Evolutionary conservation across 1,140 invertebrate species (phyloP), one percentile per base, ranked within the genome.

Genomic region (Tetragnatha versicolor): DNA sequence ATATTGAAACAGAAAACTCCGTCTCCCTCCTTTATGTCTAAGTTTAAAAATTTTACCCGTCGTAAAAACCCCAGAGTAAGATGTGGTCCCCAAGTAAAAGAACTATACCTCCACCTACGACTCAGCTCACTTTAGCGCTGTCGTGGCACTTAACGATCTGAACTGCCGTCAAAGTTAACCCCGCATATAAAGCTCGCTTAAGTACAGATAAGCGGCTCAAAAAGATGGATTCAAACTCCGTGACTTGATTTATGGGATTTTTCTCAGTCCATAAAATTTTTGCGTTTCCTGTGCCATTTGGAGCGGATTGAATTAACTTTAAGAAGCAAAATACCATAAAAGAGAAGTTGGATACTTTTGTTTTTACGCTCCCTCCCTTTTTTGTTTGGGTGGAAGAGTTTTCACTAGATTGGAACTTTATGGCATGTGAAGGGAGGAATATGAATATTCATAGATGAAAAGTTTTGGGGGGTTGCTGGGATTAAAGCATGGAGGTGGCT

Each of bases 171-270:
- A 20, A 58, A 73, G 37, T 73, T 73, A 73, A 73, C 69, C 53
- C 53, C 55, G 69, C 69, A 73, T 73, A 73, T 73, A 73, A 73
- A 73, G 60, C 69, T 73, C 55, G 69, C 69, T 73, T 55, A 73
- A 73, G 69, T 60, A 60, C 69, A 73, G 69, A 73, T 73, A 73
- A 73, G 69, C 69, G 53, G 69, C 53, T 60, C 49, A 45, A 73
- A 73, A 73, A 73, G 69, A 73, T 73, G 69, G 53, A 73, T 73
- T 73, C 69, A 73, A 73, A 73, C 58, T 73, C 69, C 69, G 69
- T 73, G 69, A 73, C 35, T 73, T 73, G 69, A 73, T 73, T 73
- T 73, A 73, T 73, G 69, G 69, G 25, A 60, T 60, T 73, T 58
- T 60, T 73, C 69, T 73, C 69, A 73, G 69, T 45, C 69, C 69